Evolutionary conservation across 2,113 vertebrate species (phyloP).

Genomic region (Herpailurus yagouaroundi): DNA sequence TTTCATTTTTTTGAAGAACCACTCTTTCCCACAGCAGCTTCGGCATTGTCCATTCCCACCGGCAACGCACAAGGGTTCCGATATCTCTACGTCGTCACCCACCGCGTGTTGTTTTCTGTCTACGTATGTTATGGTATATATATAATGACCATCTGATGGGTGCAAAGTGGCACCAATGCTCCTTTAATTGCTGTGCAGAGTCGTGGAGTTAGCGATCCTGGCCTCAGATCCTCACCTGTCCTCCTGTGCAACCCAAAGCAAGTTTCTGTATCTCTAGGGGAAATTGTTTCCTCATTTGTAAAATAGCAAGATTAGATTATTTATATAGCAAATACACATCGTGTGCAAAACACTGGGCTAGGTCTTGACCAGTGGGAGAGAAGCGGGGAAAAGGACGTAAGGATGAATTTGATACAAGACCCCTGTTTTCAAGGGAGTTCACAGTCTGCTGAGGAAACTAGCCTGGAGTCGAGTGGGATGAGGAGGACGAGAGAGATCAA

Average conservation of each 20-base stretch:
- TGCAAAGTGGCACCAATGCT: no score
- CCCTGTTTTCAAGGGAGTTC: not conserved
- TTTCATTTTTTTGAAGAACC: not conserved
- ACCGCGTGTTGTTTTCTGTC: not conserved
- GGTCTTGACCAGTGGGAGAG: not conserved
- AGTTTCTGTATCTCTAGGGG: not conserved
- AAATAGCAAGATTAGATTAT: not conserved
- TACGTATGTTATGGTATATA: no score
- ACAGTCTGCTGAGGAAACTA: not conserved
- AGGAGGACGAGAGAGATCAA: not conserved
- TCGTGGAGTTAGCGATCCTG: not conserved
- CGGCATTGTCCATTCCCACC: not conserved
- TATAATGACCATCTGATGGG: no score
- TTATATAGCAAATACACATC: not conserved
- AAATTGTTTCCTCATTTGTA: not conserved
- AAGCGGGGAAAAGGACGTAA: not conserved
- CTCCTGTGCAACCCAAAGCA: not conserved
- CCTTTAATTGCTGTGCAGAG: not conserved
- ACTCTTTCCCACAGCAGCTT: not conserved
- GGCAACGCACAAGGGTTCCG: not conserved
- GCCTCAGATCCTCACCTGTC: not conserved
- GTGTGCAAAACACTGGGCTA: not conserved
- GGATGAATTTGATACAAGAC: not conserved
- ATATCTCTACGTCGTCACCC: not conserved
- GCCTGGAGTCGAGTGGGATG: not conserved